Conservation (phyloP, 2,113 vertebrate species). For the Melanocharis versteri region DNA sequence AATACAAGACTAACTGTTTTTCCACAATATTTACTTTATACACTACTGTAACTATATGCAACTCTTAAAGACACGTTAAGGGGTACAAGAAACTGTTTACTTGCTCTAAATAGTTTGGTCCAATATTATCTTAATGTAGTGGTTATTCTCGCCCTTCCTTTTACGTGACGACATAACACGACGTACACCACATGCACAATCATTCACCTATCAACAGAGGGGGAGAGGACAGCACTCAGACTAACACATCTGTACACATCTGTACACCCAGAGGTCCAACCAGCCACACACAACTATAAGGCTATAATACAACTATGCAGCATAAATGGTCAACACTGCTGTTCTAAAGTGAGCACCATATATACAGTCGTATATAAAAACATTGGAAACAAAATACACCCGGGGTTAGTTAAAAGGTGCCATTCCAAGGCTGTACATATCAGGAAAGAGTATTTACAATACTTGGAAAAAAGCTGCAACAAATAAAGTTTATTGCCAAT, state of each 20-base stretch:
- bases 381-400: slow-evolving; percentile 72
- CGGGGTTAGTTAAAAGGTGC: slow-evolving; percentile 79
- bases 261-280: slow-evolving; percentile 69
- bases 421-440: slow-evolving; percentile 80
- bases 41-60: slow-evolving; percentile 91
- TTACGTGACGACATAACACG: slow-evolving; percentile 71
- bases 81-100: slow-evolving; percentile 76
- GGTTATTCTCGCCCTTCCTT: slow-evolving; percentile 76
- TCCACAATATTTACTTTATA: slow-evolving; percentile 91
- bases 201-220: slow-evolving; percentile 81
- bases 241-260: slow-evolving; percentile 69
- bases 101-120: slow-evolving; percentile 87
- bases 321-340: slow-evolving; percentile 84
- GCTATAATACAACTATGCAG: slow-evolving; percentile 89
- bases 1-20: slow-evolving; percentile 82
- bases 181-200: slow-evolving; percentile 91
- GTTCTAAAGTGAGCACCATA: slow-evolving; percentile 90
- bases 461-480: slow-evolving; percentile 90
- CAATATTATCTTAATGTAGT: slow-evolving; percentile 81
- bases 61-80: slow-evolving; percentile 81
- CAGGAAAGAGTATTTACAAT: slow-evolving; percentile 78
- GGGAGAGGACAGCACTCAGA: slow-evolving; percentile 79
- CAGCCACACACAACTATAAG: slow-evolving; percentile 85
- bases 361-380: slow-evolving; percentile 89
- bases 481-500: slow-evolving; percentile 95